These are phyloP conservation scores for Xestia rhomboidea DNA, from an alignment of 2,888 invertebrate species.

Conservation along the genomic window DNA sequence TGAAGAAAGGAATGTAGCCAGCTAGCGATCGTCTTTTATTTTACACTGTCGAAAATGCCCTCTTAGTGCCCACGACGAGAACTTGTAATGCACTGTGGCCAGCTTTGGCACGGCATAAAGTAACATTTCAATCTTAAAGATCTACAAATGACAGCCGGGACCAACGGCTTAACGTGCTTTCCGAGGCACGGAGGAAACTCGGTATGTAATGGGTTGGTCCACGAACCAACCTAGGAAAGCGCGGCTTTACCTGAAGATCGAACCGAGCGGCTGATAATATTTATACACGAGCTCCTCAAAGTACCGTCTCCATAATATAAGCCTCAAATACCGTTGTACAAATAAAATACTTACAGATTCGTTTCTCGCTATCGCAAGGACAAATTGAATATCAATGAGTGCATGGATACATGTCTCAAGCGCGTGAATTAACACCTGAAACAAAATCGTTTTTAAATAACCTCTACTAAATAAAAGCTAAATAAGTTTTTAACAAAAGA, in stretches of 20 bases:
- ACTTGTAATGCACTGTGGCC: background rate
- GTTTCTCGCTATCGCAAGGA: background rate
- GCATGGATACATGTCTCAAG: slow-evolving; percentile 8
- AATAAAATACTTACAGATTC: slow-evolving; percentile 5
- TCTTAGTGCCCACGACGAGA: background rate
- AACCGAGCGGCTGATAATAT: background rate
- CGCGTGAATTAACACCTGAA: slow-evolving; percentile 13
- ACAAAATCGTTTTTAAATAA: background rate
- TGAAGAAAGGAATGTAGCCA: background rate
- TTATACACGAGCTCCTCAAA: background rate
- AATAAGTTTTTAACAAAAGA: too few species aligned
- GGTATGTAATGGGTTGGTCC: background rate
- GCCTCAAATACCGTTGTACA: background rate
- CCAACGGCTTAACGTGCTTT: background rate
- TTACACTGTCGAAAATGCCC: background rate
- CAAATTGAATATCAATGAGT: slow-evolving; percentile 2
- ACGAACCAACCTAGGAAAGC: background rate
- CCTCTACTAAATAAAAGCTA: background rate
- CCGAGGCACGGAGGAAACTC: background rate
- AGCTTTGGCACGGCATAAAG: background rate
- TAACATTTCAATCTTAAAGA: too few species aligned
- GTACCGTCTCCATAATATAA: background rate
- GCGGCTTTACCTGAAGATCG: background rate
- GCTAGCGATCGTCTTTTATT: background rate
- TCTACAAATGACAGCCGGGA: too few species aligned